phyloP scores from a whole-genome alignment of 30 jellyfish, hydroid and myxozoan genomes.

The Catostylus mosaicus region DNA sequence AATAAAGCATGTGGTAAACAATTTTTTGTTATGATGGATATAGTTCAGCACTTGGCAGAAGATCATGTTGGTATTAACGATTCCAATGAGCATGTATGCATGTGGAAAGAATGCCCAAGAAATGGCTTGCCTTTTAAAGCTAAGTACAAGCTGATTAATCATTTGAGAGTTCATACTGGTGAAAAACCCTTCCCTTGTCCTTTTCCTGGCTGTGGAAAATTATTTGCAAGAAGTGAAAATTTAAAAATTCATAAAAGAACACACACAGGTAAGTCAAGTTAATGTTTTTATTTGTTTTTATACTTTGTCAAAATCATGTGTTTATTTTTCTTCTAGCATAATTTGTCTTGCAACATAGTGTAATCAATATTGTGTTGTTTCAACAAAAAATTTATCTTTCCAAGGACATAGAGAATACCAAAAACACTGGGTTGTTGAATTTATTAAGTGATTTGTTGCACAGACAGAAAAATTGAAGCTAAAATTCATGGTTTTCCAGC shows the following conservation, averaged over 20 bases:
- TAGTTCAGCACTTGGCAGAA: slow-evolving; percentile 98
- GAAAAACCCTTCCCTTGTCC: slow-evolving; percentile 99
- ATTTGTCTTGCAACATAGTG: too few species aligned
- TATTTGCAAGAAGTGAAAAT: slow-evolving; percentile 98
- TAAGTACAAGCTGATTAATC: slow-evolving; percentile 92
- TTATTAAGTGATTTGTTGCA: too few species aligned
- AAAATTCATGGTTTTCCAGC: too few species aligned
- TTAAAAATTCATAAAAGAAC: slow-evolving; percentile 96
- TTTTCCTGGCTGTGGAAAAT: slow-evolving; percentile 99
- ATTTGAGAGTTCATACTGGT: slow-evolving; percentile 96
- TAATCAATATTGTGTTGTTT: too few species aligned
- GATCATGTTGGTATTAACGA: slow-evolving; percentile 98
- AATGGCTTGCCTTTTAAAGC: slow-evolving; percentile 98
- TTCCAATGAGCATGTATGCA: slow-evolving; percentile 95
- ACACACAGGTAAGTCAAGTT: slow-evolving; percentile 87
- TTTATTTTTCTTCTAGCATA: too few species aligned
- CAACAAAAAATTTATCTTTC: too few species aligned
- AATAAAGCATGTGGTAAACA: slow-evolving; percentile 99
- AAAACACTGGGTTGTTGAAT: too few species aligned
- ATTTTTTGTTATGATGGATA: slow-evolving; percentile 98
- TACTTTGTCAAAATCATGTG: too few species aligned
- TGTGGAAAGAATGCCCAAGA: slow-evolving; percentile 99
- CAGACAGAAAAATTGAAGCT: too few species aligned
- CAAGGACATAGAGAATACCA: too few species aligned
- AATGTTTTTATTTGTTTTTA: too few species aligned